Evolutionary conservation across 2,113 vertebrate species (phyloP).

Genomic region (Chlorocebus sabaeus): DNA sequence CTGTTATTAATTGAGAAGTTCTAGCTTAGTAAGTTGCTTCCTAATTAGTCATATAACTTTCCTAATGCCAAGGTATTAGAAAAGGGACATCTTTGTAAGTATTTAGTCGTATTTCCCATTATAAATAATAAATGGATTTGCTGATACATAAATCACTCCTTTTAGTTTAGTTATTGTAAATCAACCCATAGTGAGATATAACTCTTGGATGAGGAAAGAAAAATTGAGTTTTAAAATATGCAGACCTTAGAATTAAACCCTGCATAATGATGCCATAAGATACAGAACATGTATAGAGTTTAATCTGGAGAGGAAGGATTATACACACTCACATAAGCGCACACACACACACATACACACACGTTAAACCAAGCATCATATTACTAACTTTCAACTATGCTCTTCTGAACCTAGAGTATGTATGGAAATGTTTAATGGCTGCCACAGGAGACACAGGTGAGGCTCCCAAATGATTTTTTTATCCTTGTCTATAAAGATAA

Average conservation of each 20-base stretch:
- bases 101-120: neutral
- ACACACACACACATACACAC: neutral
- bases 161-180: neutral
- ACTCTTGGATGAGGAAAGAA: neutral
- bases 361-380: neutral
- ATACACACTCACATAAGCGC: neutral
- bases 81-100: neutral
- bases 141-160: neutral
- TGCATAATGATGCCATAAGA: neutral
- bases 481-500: neutral
- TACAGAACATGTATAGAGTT: neutral
- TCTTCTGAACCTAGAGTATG: neutral
- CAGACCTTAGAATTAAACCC: neutral
- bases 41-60: neutral
- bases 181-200: neutral
- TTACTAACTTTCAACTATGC: neutral
- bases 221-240: neutral
- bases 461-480: neutral
- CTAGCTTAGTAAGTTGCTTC: neutral
- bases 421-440: neutral
- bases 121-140: neutral
- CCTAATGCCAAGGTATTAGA: neutral
- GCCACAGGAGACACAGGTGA: neutral
- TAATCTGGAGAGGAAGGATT: neutral
- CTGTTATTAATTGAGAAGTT: neutral